Evolutionary conservation across 2,888 invertebrate species (phyloP), one percentile per base, ranked within the genome.

Genomic region (Deroplatys truncata): DNA sequence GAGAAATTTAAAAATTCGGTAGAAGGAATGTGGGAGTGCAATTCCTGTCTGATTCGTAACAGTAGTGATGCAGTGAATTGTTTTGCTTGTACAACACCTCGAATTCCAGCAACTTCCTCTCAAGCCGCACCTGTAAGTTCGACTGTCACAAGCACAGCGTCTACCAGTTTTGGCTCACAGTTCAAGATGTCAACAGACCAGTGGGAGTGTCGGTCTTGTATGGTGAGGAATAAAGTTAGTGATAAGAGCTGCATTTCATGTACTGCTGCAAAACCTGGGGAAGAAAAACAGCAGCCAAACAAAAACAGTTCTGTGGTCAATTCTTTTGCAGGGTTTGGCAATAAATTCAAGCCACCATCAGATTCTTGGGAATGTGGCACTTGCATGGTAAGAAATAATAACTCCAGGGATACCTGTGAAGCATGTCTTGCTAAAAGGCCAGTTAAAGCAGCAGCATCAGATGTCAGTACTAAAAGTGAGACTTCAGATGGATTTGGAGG

Each of bases 291-390:
- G 28, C 56, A 72, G 28, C 91, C 85, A 91, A 92, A 84, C 16
- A 56, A 82, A 28, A 25, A 72, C 5, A 16, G 35, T 25, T 28
- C 35, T 43, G 49, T n/a, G 25, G 31, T 28, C 43, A 20, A 72
- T 72, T 72, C 56, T 72, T 72, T 20, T 72, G 84, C 84, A 28
- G 91, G 91, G 49, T 92, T 91, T 89, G 92, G 92, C 10, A 92
- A 93, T 88, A 92, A 93, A 91, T 95, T 95, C 91, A 96, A 95
- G 92, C 94, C 94, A 3, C 92, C 94, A 1, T 92, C 93, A 31
- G 95, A 94, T 86, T 94, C 95, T 29, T 97, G 97, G 97, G 95
- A 96, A 91, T 97, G 97, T 92, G 93, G 94, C 1, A 93, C 93
- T 29, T 97, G 97, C 92, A 94, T 95, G 93, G 93, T 96, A 25